phyloP scores from a whole-genome alignment of 2,888 invertebrate species.

The Leptinotarsa rubiginosa region DNA sequence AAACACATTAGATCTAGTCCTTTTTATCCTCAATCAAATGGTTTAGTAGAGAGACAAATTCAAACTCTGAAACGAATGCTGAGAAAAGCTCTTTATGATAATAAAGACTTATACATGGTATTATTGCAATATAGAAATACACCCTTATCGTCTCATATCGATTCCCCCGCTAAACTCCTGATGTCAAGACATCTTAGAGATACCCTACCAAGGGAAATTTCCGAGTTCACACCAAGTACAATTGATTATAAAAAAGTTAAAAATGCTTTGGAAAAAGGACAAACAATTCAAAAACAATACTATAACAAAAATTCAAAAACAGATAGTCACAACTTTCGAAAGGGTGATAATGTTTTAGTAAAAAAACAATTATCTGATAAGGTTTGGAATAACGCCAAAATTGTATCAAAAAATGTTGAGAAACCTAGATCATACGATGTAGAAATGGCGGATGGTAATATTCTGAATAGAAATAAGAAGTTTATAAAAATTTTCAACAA shows the following conservation, averaged over 20 bases:
- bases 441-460: neutral
- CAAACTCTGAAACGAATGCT: conserved; percentile 44
- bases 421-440: conserved; percentile 25
- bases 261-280: neutral
- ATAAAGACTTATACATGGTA: conserved; percentile 29
- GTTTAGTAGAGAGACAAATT: conserved; percentile 33
- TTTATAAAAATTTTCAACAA: neutral
- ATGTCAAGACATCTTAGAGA: conserved; percentile 43
- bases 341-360: neutral
- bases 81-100: conserved; percentile 24
- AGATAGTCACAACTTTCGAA: neutral
- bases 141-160: conserved; percentile 39
- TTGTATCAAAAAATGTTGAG: neutral
- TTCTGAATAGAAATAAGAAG: conserved; percentile 4
- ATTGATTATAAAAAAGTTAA: neutral
- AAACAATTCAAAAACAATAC: conserved; percentile 1
- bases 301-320: conserved; percentile 5
- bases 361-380: conserved; percentile 2
- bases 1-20: conserved; percentile 13
- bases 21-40: conserved; percentile 15
- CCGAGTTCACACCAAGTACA: neutral
- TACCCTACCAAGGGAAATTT: conserved; percentile 3
- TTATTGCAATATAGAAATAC: conserved; percentile 40
- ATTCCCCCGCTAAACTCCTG: conserved; percentile 43
- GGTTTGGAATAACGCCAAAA: conserved; percentile 9